Base-by-base conservation (phyloP, 2,888 invertebrate species). In the Falcaria lacertinaria region DNA sequence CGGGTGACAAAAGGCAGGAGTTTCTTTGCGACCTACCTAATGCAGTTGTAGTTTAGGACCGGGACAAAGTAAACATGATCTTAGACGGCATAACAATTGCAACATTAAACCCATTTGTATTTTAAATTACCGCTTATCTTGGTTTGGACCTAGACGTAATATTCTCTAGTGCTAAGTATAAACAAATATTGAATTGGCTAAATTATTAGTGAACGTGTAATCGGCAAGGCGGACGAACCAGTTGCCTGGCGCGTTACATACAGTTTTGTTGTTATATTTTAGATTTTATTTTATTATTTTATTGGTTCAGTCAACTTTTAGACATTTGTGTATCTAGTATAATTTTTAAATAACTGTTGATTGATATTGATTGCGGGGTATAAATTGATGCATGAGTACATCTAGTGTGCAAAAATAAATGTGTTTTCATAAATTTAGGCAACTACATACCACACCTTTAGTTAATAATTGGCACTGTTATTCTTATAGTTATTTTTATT, bases 381-480 rank as follows among this genome's bases (percentile, higher is more conserved):
- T 60, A 60, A 19, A 17, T 50, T 39, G 52, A 52, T 57, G 48
- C 55, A 50, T 28, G 19, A 19, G 19, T 6, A 19, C 19, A 19
- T 19, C 3, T 11, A 1, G 28, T 11, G 28, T 28, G 28, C 7
- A 28, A 28, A 28, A 11, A 28, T n/a, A 28, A 11, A 28, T 28
- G 28, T 11, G 19, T 28, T 28, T 28, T 11, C 3, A 11, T 11
- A 11, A 14, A 13, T 14, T 25, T 36, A 56, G 60, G 64, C 64
- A 59, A 66, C 55, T 62, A 57, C 54, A 66, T 59, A 62, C 65
- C 69, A 72, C 69, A 64, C 67, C 19, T 67, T 69, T 77, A 76
- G 68, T 66, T 67, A 66, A 64, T 80, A 78, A 83, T 88, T 80
- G 85, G 86, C 87, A 84, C 83, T 88, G 87, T 87, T 88, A 78